Evolutionary conservation across 1,140 invertebrate species (phyloP).

Genomic region (Drosophila lowei): DNA sequence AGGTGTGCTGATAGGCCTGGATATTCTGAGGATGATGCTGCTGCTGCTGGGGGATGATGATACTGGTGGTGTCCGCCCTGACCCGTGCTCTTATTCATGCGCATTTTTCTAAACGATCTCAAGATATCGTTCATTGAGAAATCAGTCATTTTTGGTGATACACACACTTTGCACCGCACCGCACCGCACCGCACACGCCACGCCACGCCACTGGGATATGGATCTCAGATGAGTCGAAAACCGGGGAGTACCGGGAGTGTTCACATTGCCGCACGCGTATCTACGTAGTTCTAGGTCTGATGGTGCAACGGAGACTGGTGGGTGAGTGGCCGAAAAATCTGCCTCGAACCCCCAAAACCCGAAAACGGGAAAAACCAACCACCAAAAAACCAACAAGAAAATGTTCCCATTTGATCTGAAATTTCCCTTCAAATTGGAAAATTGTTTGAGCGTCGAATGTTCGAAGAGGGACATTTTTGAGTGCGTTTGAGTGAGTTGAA

Average conservation of each 20-base stretch:
- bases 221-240: conserved; percentile 1
- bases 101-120: conserved; percentile 80
- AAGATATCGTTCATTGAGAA: conserved; percentile 74
- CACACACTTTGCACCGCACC: neutral
- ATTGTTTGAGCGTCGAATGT: conserved; percentile 21
- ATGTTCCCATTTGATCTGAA: conserved; percentile 54
- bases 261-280: conserved; percentile 59
- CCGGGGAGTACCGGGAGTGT: neutral
- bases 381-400: conserved; percentile 29
- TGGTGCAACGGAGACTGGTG: conserved; percentile 74
- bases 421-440: conserved; percentile 62
- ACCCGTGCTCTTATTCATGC: conserved; percentile 62
- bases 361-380: conserved; percentile 55
- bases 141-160: conserved; percentile 65
- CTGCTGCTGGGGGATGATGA: conserved; percentile 27
- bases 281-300: conserved; percentile 61
- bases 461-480: conserved; percentile 43
- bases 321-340: conserved; percentile 73
- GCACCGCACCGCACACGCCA: conserved; percentile 8
- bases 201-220: conserved; percentile 3
- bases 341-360: conserved; percentile 49
- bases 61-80: conserved; percentile 53
- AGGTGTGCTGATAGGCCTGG: conserved; percentile 27
- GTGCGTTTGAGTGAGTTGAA: conserved; percentile 42
- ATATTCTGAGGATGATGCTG: conserved; percentile 43